Conservation (phyloP, 2,797 vertebrate species). For the Crax fasciolata region DNA sequence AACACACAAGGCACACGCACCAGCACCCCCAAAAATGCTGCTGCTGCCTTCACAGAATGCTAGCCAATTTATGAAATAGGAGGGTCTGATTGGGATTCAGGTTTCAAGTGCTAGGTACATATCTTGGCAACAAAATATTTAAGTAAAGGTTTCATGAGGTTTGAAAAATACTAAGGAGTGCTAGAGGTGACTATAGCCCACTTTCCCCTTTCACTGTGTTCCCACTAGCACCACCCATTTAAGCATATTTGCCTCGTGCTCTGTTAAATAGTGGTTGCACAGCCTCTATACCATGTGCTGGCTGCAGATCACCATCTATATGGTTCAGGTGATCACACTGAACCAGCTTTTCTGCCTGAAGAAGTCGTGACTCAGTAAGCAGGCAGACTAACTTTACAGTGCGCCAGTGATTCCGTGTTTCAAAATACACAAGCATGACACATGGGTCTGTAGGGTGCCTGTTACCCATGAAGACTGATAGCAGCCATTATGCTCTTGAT, state of each 20-base stretch:
- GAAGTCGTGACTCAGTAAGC: not conserved
- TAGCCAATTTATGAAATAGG: not conserved
- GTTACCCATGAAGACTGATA: not conserved
- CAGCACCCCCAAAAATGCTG: not conserved
- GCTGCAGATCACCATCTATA: not conserved
- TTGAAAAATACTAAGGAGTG: not conserved
- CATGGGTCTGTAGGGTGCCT: not conserved
- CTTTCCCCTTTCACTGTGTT: not conserved
- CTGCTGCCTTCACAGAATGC: not conserved
- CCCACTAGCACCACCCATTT: not conserved
- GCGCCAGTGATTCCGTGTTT: not conserved
- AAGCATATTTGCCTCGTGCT: not conserved
- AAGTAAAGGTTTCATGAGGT: not conserved
- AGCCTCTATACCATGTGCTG: accelerated
- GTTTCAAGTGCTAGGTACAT: not conserved
- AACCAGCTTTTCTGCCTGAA: not conserved
- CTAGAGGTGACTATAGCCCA: not conserved
- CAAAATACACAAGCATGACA: not conserved
- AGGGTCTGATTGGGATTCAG: not conserved
- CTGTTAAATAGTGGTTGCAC: not conserved
- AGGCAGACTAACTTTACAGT: not conserved
- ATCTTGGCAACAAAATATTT: not conserved
- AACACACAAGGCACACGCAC: accelerated
- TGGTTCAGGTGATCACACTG: too few relatives aligned
- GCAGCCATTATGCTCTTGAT: too few relatives aligned